Evolutionary conservation across 64 coral and sea anemone genomes (phyloP), one percentile per base, ranked within the genome.

Genomic region (Stichodactyla helianthus): DNA sequence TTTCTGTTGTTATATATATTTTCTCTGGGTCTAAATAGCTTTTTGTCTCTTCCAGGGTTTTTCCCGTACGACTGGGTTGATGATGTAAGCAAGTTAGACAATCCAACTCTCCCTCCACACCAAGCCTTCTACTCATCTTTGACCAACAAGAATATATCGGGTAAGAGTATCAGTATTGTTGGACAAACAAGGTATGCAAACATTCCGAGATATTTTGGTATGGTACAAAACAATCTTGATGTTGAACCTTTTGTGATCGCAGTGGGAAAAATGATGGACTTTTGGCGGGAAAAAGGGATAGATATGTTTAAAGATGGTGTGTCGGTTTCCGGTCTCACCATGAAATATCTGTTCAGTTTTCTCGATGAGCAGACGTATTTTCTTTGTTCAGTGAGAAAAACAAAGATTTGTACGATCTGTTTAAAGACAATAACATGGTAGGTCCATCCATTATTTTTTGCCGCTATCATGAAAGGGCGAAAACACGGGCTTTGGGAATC

Each of bases 391-490:
- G 56, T 11, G 44, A 86, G 59, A 86, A 68, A 35, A 63, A 86
- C 31, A 86, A 86, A 68, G 84, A 86, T 51, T 50, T 86, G 25
- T 70, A 87, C 52, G 52, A 87, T 58, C 20, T 57, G n/a, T 78
- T 77, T 10, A 77, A 78, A 67, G 52, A 77, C 19, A 87, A 87
- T 17, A 87, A 74, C 62, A 67, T 76, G 68, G 86, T 65, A 19
- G 86, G 86, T 8, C 86, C 86, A 16, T 74, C 62, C 22, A 84
- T 84, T 52, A 76, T 84, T 79, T 77, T 90, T 52, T 68, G 68
- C n/a, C 61, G 67, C 5, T 84, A 84, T 15, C 67, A 58, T 70
- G 64, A 90, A 44, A 17, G 27, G 60, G 15, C 4, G 88, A 89
- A 80, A 90, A 55, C 52, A 54, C 12, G 81, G 77, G 53, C 54